A percentile compares a stretch with the other conserved stretches of the same genome.
Conservation (phyloP, 2,888 invertebrate species). For the Melanargia galathea region DNA sequence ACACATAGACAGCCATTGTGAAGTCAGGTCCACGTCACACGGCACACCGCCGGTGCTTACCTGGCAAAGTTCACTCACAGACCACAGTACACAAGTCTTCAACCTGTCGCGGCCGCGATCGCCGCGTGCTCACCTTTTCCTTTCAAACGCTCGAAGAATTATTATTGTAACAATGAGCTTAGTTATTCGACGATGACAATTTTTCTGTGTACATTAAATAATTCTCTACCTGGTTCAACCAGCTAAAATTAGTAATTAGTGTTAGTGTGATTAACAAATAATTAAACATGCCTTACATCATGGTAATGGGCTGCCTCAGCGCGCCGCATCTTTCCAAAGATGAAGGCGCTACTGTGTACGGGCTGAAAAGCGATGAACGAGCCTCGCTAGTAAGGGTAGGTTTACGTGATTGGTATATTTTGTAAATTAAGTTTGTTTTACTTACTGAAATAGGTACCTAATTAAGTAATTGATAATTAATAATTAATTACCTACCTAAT, state of each 20-base stretch:
- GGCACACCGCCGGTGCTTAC: conserved; percentile 49
- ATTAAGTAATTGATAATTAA: not conserved
- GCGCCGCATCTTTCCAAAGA: conserved; percentile 73
- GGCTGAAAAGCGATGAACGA: conserved; percentile 75
- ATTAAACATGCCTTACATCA: conserved; percentile 72
- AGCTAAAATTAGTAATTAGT: conserved; percentile 12
- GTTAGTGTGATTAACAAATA: conserved; percentile 24
- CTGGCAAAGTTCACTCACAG: conserved; percentile 69
- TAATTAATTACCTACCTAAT: too few species aligned
- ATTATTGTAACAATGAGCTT: conserved; percentile 17
- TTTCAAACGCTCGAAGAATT: conserved; percentile 9
- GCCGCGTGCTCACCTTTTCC: conserved; percentile 50
- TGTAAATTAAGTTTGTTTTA: too few species aligned
- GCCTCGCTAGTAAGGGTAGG: conserved; percentile 53
- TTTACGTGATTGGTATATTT: not conserved
- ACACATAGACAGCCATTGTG: conserved; percentile 42
- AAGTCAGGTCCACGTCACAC: conserved; percentile 36
- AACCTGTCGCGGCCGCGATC: conserved; percentile 54
- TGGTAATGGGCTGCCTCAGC: conserved; percentile 77
- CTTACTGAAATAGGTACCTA: not conserved
- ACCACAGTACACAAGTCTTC: conserved; percentile 49
- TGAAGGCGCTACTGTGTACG: conserved; percentile 75
- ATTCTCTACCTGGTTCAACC: conserved; percentile 14
- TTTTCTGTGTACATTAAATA: conserved; percentile 11
- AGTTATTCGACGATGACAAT: conserved; percentile 23